phyloP scores from a whole-genome alignment of 1,140 invertebrate genomes.

The Tetramorium simillimum region DNA sequence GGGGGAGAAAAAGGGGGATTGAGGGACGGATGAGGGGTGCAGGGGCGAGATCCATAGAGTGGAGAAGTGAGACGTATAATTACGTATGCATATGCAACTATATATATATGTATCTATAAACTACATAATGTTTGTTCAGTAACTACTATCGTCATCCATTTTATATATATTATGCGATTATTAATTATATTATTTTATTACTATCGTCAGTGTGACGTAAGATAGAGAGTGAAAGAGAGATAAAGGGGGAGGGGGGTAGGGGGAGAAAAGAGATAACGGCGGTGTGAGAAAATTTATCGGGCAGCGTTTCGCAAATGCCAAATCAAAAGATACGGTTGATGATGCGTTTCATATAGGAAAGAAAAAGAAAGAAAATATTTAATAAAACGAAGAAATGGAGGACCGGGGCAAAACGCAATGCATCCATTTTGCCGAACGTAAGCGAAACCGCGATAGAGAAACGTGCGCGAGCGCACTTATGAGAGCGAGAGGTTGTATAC shows the following conservation, averaged over 20 bases:
- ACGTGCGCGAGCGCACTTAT: neutral
- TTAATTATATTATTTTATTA: constrained; percentile 80
- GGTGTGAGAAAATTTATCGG: constrained; percentile 65
- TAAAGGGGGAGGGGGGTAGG: neutral
- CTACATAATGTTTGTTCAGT: constrained; percentile 81
- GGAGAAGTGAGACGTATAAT: constrained; percentile 49
- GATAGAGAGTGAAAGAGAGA: constrained; percentile 27
- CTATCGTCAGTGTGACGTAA: constrained; percentile 59
- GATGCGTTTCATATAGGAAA: constrained; percentile 45
- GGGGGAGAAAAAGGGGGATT: neutral
- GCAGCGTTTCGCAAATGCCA: constrained; percentile 78
- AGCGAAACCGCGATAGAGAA: constrained; percentile 40
- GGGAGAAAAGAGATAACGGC: constrained; percentile 30
- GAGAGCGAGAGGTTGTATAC: neutral
- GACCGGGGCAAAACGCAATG: constrained; percentile 52
- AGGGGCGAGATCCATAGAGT: constrained; percentile 28
- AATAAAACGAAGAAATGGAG: constrained; percentile 30
- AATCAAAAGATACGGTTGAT: constrained; percentile 75
- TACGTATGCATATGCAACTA: constrained; percentile 69
- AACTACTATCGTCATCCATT: constrained; percentile 75
- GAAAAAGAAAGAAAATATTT: constrained; percentile 11
- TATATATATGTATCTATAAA: constrained; percentile 71
- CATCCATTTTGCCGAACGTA: constrained; percentile 59
- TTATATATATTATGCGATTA: constrained; percentile 72
- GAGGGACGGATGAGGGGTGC: constrained; percentile 13